Conservation (phyloP, 2,113 vertebrate genomes). For the Gnathonemus longibarbis region DNA sequence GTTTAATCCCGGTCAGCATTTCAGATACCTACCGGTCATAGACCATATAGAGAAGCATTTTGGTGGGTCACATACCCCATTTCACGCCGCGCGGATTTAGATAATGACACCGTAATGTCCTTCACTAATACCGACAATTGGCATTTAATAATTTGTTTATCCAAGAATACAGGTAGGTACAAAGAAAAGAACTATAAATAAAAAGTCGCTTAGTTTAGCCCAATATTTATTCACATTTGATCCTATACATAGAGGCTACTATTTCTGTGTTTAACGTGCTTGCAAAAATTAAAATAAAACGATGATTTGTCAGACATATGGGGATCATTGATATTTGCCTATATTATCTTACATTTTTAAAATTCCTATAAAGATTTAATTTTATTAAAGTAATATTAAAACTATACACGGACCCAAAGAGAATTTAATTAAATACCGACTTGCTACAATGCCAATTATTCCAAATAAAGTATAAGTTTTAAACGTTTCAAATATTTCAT, state of each 20-base stretch:
- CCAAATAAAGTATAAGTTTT: neutral
- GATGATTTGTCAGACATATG: neutral
- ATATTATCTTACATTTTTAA: neutral
- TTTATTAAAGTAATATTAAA: neutral
- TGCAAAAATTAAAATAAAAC: neutral
- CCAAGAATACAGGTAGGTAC: neutral
- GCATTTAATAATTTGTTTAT: neutral
- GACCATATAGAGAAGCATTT: conserved; percentile 7
- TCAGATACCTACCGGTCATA: neutral
- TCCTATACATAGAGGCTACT: neutral
- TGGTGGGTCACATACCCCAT: neutral
- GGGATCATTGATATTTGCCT: neutral
- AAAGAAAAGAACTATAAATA: neutral
- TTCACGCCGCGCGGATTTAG: neutral
- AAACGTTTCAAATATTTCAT: neutral
- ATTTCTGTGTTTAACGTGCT: neutral
- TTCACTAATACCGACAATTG: neutral
- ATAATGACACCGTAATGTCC: neutral
- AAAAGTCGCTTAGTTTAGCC: neutral
- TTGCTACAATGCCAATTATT: neutral
- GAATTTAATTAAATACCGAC: neutral
- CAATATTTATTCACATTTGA: neutral
- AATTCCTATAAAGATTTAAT: neutral
- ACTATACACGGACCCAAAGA: neutral
- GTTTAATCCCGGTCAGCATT: neutral